A percentile compares a stretch with the other conserved stretches of the same genome.
Conservation (phyloP, 2,797 vertebrate genomes). For the Micromesistius poutassou region DNA sequence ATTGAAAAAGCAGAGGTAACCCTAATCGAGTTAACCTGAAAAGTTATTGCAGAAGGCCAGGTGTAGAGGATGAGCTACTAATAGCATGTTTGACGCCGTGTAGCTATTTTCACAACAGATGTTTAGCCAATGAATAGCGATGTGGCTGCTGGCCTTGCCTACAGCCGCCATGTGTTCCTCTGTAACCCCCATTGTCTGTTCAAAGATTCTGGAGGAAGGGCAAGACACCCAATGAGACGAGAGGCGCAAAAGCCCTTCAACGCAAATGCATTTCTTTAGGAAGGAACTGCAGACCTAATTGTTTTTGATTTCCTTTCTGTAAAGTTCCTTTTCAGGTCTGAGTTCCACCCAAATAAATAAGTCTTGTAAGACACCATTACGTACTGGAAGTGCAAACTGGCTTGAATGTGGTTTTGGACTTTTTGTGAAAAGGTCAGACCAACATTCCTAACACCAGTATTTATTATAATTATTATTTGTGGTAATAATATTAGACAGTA, state of each 20-base stretch:
- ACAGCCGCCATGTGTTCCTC: too few relatives aligned
- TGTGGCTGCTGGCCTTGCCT: too few relatives aligned
- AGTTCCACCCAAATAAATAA: conserved; percentile 19
- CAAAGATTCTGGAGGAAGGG: background rate
- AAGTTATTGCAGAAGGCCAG: conserved; percentile 41
- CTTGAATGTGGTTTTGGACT: conserved; percentile 35
- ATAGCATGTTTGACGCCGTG: conserved; percentile 39
- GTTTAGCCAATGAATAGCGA: conserved; percentile 34
- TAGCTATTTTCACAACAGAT: conserved; percentile 54
- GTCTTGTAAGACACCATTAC: conserved; percentile 44
- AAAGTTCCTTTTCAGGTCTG: conserved; percentile 16
- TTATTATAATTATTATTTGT: too few relatives aligned
- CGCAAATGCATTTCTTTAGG: conserved; percentile 13
- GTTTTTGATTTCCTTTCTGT: conserved; percentile 45
- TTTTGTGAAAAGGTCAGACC: conserved; percentile 41
- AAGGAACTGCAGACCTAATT: conserved; percentile 21
- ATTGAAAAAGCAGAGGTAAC: too few relatives aligned
- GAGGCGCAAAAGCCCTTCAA: conserved; percentile 8
- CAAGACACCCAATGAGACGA: conserved; percentile 9
- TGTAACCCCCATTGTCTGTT: background rate
- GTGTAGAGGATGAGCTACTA: conserved; percentile 39
- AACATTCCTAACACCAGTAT: conserved; percentile 25
- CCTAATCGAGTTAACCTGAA: background rate
- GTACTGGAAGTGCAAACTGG: conserved; percentile 24
- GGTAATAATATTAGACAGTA: too few relatives aligned